Conservation (phyloP, 2,797 vertebrate genomes). For the Sarcoramphus papa region DNA sequence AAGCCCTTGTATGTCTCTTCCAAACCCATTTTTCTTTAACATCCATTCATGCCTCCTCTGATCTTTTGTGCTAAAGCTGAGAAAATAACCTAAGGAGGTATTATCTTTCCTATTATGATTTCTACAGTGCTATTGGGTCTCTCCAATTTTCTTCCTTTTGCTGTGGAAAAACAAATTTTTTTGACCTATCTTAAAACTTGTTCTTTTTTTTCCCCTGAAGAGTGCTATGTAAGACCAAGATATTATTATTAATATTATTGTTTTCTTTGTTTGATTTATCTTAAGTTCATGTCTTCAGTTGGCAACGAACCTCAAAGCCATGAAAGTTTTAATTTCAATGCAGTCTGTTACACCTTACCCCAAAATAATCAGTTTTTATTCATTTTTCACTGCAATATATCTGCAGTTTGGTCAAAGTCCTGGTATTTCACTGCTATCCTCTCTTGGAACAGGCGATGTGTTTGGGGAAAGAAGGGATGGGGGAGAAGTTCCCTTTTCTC, state of each 20-base stretch:
- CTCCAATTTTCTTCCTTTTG: conserved; percentile 47
- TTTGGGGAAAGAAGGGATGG: background rate
- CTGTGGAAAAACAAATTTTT: conserved; percentile 39
- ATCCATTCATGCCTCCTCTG: conserved; percentile 37
- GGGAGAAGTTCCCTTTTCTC: background rate
- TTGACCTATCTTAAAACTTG: conserved; percentile 10
- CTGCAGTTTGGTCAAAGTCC: background rate
- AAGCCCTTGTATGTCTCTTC: conserved; percentile 33
- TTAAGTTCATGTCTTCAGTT: background rate
- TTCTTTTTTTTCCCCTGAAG: background rate
- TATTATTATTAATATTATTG: background rate
- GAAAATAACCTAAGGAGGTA: conserved; percentile 44
- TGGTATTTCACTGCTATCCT: background rate
- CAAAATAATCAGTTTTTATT: background rate
- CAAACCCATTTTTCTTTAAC: conserved; percentile 63
- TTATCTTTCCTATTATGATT: conserved; percentile 59
- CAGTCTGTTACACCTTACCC: background rate
- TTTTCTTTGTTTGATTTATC: background rate
- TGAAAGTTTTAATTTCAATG: background rate
- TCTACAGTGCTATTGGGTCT: conserved; percentile 9
- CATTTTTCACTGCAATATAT: background rate
- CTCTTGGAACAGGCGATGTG: background rate
- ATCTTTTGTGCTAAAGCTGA: conserved; percentile 54
- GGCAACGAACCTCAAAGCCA: background rate
- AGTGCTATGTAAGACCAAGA: background rate